Evolutionary conservation across 2,888 invertebrate species (phyloP), one percentile per base, ranked within the genome.

Genomic region (Zeuzera pyrina): DNA sequence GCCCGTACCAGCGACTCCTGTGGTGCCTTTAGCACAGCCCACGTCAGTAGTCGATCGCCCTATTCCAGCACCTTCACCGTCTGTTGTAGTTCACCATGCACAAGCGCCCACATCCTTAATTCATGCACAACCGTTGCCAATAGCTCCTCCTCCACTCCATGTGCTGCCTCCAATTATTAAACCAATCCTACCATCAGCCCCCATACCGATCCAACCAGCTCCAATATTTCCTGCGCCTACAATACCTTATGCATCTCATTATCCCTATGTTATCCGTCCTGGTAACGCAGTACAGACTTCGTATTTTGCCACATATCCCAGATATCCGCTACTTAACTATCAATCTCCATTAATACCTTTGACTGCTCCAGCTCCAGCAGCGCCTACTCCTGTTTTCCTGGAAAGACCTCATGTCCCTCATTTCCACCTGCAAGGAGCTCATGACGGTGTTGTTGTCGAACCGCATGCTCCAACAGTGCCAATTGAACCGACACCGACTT

Each of bases 231-330:
- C 41, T 10, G 41, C 47, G 12, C 52, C 52, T 2, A 30, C 39
- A 14, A 34, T 42, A 7, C 58, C 59, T 2, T 47, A 57, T 14
- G 54, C 65, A 21, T 59, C 61, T 2, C 70, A 66, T 36, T 59
- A 58, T 29, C 70, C 69, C 0, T 81, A 79, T 37, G 58, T 76
- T 1, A 56, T 84, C 6, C 67, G 78, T 6, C 84, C 79, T 4
- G 84, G 84, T 8, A 70, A 74, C 36, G 70, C 83, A 8, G 56
- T 77, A 1, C 84, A 84, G 38, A 67, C 78, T 2, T 83, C 83
- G 2, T 52, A 62, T 27, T 84, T 83, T 27, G 83, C 83, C 0
- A 74, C 72, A 1, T 84, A 72, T 33, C 84, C 84, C 3, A 62
- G 74, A 39, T 79, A 72, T 46, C 84, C 83, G 1, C 51, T 76